phyloP scores from a whole-genome alignment of 2,113 vertebrate species.

The Tragelaphus strepsiceros region DNA sequence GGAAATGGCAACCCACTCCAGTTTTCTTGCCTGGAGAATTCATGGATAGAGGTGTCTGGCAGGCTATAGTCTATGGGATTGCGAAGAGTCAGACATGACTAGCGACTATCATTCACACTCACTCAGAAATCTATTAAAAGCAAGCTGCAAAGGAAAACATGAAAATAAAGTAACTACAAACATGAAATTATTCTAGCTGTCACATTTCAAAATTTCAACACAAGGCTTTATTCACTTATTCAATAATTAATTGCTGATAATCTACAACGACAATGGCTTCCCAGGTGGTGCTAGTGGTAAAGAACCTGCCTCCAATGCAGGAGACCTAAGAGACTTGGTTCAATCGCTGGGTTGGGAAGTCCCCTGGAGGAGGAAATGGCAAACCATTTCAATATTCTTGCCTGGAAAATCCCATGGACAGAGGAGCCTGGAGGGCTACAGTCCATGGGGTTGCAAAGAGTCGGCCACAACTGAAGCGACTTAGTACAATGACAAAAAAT shows the following conservation, averaged over 20 bases:
- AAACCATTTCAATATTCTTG: background rate
- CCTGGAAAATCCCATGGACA: background rate
- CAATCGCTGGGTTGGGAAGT: background rate
- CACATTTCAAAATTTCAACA: background rate
- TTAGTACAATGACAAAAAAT: background rate
- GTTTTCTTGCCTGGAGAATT: background rate
- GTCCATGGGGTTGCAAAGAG: background rate
- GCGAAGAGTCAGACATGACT: background rate
- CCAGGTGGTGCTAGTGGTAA: background rate
- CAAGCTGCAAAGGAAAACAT: background rate
- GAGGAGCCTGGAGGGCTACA: background rate
- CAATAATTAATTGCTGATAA: background rate
- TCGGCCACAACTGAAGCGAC: background rate
- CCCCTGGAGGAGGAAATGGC: background rate
- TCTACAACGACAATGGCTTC: background rate
- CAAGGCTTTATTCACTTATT: background rate
- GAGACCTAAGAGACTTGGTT: background rate
- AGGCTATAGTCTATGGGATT: background rate
- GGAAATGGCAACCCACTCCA: background rate
- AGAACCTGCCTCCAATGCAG: background rate
- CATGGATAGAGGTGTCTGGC: background rate
- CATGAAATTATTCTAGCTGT: background rate
- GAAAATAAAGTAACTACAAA: background rate
- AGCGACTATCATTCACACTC: background rate
- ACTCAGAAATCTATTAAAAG: background rate